Evolutionary conservation across 2,888 invertebrate genomes (phyloP), one percentile per base, ranked within the genome.

Genomic region (Phrixothrix hirtus): DNA sequence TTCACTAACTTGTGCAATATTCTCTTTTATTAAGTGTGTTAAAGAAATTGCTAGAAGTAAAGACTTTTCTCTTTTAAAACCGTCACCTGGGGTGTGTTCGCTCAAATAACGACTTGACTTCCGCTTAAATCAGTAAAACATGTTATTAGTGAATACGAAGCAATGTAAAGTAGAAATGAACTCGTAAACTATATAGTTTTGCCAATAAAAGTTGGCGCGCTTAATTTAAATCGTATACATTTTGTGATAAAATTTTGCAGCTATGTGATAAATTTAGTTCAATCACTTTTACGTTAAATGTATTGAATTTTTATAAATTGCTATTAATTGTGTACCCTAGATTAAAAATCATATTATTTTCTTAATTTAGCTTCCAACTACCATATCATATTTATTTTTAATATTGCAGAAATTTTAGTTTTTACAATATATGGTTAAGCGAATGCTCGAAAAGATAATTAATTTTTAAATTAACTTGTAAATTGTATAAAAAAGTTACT

Each of bases 101-200:
- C 63, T 62, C 58, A 59, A 48, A 46, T 61, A 64, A 65, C 62
- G 64, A 62, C 58, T 48, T 49, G 59, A 62, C 63, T 66, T 66
- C 66, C 66, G 66, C 56, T 49, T 26, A 41, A 56, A 59, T 58
- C 61, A 42, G 61, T 62, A 64, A 64, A 63, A 57, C 56, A 58
- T 58, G 58, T 66, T 66, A 66, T 64, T 66, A 66, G 65, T 59
- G 58, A 60, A 58, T 59, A 61, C 60, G 58, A 61, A 62, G 58
- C 59, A 64, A 62, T 65, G 62, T 61, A 57, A 59, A 63, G 58
- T 63, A 53, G 59, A 61, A 63, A 61, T 58, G 52, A 56, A 48
- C 50, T 58, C 63, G 55, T 65, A 66, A 65, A 65, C 63, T 60
- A 61, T 52, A 49, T 50, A 48, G 57, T 61, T 62, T 61, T 59